A percentile compares a stretch with the other conserved stretches of the same genome.
These are phyloP conservation scores for Callipepla squamata DNA, from an alignment of 2,113 vertebrate species.

Conservation along the genomic window DNA sequence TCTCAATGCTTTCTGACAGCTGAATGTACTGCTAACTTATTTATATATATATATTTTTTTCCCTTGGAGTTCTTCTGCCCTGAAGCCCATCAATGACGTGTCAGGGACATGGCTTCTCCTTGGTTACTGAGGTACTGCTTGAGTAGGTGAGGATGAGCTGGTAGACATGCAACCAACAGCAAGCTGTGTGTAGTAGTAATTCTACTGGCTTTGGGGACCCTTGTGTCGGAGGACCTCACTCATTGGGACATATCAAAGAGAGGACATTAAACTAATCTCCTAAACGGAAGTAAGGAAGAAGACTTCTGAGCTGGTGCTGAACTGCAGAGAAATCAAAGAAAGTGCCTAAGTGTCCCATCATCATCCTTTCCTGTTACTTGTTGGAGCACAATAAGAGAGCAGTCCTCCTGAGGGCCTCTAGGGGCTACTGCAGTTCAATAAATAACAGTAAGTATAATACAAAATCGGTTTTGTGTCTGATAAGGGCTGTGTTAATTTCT, in stretches of 20 bases:
- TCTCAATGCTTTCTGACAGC: background rate
- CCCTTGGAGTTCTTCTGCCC: background rate
- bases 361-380: background rate
- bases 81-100: background rate
- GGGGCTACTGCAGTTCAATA: conserved; percentile 53
- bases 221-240: background rate
- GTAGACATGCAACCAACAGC: background rate
- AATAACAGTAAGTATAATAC: conserved; percentile 19
- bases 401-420: conserved; percentile 57
- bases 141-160: background rate
- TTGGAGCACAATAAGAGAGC: background rate
- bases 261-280: background rate
- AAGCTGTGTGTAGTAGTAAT: background rate
- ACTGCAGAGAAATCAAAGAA: background rate
- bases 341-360: background rate
- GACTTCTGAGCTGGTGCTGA: background rate
- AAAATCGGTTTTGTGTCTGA: background rate
- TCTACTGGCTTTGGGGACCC: background rate
- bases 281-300: background rate
- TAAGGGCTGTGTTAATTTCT: background rate
- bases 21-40: background rate
- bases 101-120: background rate
- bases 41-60: background rate
- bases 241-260: background rate
- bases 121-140: background rate